phyloP scores from a whole-genome alignment of 2,888 invertebrate species.

The Ichneumoninae sp. region DNA sequence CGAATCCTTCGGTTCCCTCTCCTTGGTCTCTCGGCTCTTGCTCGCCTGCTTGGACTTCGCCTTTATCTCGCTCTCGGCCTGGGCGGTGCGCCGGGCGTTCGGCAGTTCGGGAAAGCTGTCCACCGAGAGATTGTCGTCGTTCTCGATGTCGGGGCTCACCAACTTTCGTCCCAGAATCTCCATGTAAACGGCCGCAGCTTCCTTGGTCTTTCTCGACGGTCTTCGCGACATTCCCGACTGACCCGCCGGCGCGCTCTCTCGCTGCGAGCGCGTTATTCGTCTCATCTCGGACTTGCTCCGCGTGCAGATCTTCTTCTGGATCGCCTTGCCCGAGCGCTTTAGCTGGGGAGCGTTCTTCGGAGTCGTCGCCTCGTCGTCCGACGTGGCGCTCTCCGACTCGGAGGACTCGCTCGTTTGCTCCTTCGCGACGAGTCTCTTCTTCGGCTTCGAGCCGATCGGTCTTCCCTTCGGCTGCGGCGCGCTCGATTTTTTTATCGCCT shows the following conservation, averaged over 20 bases:
- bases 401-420: conserved; percentile 71
- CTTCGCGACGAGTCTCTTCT: conserved; percentile 70
- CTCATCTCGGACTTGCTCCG: conserved; percentile 80
- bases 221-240: conserved; percentile 77
- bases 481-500: conserved; percentile 60
- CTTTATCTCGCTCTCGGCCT: conserved; percentile 86
- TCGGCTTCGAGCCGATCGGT: conserved; percentile 71
- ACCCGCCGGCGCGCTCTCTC: conserved; percentile 66
- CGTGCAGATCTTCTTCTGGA: conserved; percentile 77
- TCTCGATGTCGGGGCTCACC: conserved; percentile 87
- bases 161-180: conserved; percentile 90
- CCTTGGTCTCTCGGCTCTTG: conserved; percentile 76
- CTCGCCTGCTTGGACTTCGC: conserved; percentile 73
- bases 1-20: conserved; percentile 44
- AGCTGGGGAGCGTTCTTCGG: conserved; percentile 56
- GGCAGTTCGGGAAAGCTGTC: conserved; percentile 89
- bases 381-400: conserved; percentile 68
- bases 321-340: conserved; percentile 67
- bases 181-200: conserved; percentile 91
- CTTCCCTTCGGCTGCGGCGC: conserved; percentile 66
- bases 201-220: conserved; percentile 90
- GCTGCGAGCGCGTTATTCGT: conserved; percentile 80
- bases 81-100: conserved; percentile 87
- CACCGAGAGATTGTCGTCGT: conserved; percentile 87
- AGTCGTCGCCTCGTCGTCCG: conserved; percentile 63